Percentiles rank a stretch among this genome's conserved stretches.
phyloP scores from a whole-genome alignment of 2,888 invertebrate species.

The Periphyllus acericola region DNA sequence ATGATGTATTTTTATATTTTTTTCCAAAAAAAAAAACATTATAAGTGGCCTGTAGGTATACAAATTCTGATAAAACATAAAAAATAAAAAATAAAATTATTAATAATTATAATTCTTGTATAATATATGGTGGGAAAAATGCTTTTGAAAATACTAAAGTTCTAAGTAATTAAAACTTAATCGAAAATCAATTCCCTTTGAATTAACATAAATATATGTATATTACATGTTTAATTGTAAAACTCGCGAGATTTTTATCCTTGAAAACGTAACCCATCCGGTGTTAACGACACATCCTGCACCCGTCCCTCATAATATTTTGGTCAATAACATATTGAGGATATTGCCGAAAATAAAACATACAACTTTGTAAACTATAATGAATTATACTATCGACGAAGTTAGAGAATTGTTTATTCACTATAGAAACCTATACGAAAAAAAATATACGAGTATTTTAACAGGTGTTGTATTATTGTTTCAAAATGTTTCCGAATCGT shows the following conservation, averaged over 20 bases:
- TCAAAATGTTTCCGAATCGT: not conserved
- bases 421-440: not conserved
- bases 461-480: not conserved
- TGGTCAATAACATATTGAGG: not conserved
- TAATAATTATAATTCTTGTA: too few relatives aligned
- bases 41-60: too few relatives aligned
- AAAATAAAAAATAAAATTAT: too few relatives aligned
- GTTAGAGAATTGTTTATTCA: not conserved
- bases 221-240: not conserved
- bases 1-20: too few relatives aligned
- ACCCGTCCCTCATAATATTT: not conserved
- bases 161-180: too few relatives aligned
- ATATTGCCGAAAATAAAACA: not conserved
- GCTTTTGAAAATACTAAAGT: too few relatives aligned
- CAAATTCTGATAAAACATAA: too few relatives aligned
- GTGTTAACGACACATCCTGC: not conserved
- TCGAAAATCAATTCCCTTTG: too few relatives aligned
- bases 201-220: not conserved
- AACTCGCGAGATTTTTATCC: not conserved
- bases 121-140: too few relatives aligned
- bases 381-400: not conserved
- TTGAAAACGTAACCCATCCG: not conserved
- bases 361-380: not conserved
- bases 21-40: too few relatives aligned
- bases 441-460: not conserved